Evolutionary conservation across 2,888 invertebrate genomes (phyloP).

Genomic region (Zaprionus obscuricornis): DNA sequence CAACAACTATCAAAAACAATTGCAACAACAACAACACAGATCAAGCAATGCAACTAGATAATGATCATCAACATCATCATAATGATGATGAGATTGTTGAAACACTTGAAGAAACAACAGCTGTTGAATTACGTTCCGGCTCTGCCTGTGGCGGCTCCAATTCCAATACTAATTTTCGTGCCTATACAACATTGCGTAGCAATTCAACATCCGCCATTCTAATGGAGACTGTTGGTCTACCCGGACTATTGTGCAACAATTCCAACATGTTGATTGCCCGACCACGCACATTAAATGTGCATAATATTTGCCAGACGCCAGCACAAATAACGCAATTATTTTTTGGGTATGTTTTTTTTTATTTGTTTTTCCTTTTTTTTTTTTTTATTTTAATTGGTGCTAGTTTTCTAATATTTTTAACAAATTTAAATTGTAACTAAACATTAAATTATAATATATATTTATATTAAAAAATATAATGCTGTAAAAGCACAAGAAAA

Average conservation of each 20-base stretch:
- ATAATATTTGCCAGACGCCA: constrained; percentile 80
- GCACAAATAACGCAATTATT: constrained; percentile 81
- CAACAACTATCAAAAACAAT: constrained; percentile 2
- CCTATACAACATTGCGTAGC: constrained; percentile 70
- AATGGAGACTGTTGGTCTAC: constrained; percentile 47
- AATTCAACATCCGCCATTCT: constrained; percentile 79
- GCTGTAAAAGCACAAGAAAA: too few relatives aligned
- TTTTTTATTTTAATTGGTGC: constrained; percentile 20
- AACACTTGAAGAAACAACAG: constrained; percentile 56
- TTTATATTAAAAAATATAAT: too few relatives aligned
- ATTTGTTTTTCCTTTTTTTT: constrained; percentile 30
- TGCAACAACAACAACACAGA: constrained; percentile 7
- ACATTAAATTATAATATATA: too few relatives aligned
- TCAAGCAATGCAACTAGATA: constrained; percentile 43
- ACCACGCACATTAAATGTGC: constrained; percentile 82
- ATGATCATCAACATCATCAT: not conserved
- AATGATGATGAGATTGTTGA: constrained; percentile 40
- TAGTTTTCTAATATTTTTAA: constrained; percentile 7
- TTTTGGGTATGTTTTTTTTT: constrained; percentile 82
- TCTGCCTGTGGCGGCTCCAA: not conserved
- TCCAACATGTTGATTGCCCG: constrained; percentile 64
- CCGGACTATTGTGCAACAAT: constrained; percentile 37
- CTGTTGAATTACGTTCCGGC: constrained; percentile 66
- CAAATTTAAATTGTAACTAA: too few relatives aligned
- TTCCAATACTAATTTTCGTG: constrained; percentile 42